Percentiles rank a stretch among this genome's conserved stretches.
These are phyloP conservation scores for Muntiacus muntjak DNA, from an alignment of 2,113 vertebrate genomes.

Conservation along the genomic window DNA sequence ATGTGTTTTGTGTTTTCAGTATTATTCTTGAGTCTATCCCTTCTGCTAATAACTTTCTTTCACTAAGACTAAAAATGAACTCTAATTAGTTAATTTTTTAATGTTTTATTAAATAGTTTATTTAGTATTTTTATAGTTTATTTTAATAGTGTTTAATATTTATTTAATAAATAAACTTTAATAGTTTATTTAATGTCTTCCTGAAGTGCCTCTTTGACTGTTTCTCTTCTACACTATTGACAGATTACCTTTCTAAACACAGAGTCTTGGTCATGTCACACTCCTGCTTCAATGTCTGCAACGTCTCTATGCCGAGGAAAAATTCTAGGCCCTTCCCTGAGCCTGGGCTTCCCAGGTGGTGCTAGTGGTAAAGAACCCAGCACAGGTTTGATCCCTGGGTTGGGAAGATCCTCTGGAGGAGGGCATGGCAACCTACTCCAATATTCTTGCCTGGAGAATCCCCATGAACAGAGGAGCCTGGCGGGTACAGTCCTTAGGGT, in stretches of 20 bases:
- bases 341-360: background rate
- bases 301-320: background rate
- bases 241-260: background rate
- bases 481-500: background rate
- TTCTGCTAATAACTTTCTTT: constrained; percentile 18
- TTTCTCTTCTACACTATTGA: background rate
- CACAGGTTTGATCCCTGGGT: background rate
- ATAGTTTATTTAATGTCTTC: background rate
- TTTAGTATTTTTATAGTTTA: background rate
- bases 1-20: background rate
- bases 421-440: background rate
- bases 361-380: background rate
- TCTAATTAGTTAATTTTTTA: background rate
- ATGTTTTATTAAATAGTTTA: background rate
- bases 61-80: background rate
- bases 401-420: background rate
- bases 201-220: background rate
- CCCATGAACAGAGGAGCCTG: background rate
- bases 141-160: background rate
- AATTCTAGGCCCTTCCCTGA: background rate
- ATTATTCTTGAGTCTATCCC: background rate
- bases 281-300: background rate
- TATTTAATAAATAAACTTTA: background rate
- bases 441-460: background rate
- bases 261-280: background rate